Conservation (phyloP, 2,888 invertebrate species). For the Hymenopus coronatus region DNA sequence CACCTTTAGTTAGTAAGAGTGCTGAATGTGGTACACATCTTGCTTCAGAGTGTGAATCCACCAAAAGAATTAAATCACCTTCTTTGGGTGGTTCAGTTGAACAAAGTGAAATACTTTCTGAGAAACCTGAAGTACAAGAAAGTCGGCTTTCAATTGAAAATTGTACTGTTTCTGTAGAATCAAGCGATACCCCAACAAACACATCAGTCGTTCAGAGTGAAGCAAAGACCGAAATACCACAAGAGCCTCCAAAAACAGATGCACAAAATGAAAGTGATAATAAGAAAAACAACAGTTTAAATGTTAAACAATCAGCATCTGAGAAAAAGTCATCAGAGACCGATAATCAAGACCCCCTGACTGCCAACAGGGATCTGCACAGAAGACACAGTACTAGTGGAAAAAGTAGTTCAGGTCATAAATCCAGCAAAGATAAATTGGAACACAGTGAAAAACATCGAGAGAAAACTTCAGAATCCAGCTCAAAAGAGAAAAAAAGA, state of each 20-base stretch:
- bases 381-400: constrained; percentile 17
- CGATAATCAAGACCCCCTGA: not conserved
- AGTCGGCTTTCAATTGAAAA: not conserved
- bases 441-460: constrained; percentile 17
- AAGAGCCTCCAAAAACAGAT: not conserved
- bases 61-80: not conserved
- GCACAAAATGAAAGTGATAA: not conserved
- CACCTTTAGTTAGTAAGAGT: constrained; percentile 7
- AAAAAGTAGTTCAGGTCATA: constrained; percentile 15
- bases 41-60: not conserved
- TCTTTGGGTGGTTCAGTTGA: not conserved
- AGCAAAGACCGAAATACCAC: not conserved
- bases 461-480: not conserved
- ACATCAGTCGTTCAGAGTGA: not conserved
- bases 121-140: not conserved
- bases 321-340: not conserved
- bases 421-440: constrained; percentile 17
- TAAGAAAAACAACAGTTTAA: not conserved
- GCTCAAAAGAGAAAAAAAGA: not conserved
- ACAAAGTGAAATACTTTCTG: not conserved
- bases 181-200: not conserved
- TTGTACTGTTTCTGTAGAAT: not conserved
- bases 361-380: not conserved
- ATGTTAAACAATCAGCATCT: not conserved
- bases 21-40: not conserved